Evolutionary conservation across 2,888 invertebrate genomes (phyloP), one percentile per base, ranked within the genome.

Genomic region (Hermaeophaga mercurialis): DNA sequence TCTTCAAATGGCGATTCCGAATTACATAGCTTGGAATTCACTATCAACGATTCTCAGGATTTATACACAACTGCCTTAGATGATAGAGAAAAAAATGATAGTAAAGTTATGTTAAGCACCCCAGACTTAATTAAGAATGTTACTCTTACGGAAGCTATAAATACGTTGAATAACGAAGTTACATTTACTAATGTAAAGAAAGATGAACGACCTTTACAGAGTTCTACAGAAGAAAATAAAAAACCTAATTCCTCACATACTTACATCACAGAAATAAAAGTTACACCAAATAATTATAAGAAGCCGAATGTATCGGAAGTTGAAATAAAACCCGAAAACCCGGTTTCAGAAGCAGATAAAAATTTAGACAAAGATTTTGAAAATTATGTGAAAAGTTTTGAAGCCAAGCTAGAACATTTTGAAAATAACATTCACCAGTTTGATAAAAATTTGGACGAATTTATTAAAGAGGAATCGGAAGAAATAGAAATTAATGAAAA

Each of bases 181-280:
- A 47, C 46, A 11, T 47, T 22, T 22, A 34, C 19, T n/a, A 28
- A 47, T 47, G 18, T 19, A 19, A 31, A n/a, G 45, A 12, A 39
- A 33, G 49, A 58, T 2, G 52, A 19, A 33, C 19, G 18, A 4
- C n/a, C 31, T 33, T 6, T 31, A 3, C 3, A 22, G 4, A 22
- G 22, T 36, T n/a, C 17, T 26, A 53, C 58, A 1, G 53, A 60
- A 12, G 61, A 66, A 7, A 59, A 22, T 61, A 67, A 61, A 55
- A 67, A 39, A 59, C 65, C 68, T 3, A 70, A 72, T 12, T 72
- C 75, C 0, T 76, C 78, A 8, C 74, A 81, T 68, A 85, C 86
- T 18, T 88, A 87, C 69, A 82, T 89, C 24, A 89, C 88, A 33
- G 89, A 89, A 77, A 89, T 89, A 55, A 86, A 88, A 76, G 88